Conservation (phyloP, 2,888 invertebrate species). For the Oithona nana region DNA sequence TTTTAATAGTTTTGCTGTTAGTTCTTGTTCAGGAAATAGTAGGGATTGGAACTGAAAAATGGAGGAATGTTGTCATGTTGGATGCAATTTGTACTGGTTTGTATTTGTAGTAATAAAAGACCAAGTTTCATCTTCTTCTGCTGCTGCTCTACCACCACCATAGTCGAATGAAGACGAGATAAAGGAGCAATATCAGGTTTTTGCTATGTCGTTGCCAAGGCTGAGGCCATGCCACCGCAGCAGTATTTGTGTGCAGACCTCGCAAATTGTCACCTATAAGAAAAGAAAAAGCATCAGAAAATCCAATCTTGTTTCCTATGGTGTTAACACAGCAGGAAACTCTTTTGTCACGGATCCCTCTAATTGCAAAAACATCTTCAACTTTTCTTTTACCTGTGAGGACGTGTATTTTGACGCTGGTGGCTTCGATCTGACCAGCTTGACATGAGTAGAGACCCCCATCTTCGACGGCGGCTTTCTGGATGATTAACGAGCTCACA, state of each 20-base stretch:
- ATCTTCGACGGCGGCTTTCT: constrained; percentile 63
- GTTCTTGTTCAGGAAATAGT: too few species aligned
- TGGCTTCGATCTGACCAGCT: constrained; percentile 73
- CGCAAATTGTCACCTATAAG: constrained; percentile 4
- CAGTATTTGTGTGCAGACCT: constrained; percentile 11
- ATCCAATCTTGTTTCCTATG: not conserved
- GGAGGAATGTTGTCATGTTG: too few species aligned
- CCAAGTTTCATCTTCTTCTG: too few species aligned
- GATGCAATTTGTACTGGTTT: too few species aligned
- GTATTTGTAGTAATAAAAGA: too few species aligned
- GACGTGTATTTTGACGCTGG: constrained; percentile 72
- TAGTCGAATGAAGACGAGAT: too few species aligned
- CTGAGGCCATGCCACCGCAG: not conserved
- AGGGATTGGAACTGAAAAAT: too few species aligned
- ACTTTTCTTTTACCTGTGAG: constrained; percentile 72
- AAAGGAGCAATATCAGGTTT: not conserved
- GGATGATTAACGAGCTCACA: constrained; percentile 71
- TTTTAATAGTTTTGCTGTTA: too few species aligned
- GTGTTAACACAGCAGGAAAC: not conserved
- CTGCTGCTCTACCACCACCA: too few species aligned
- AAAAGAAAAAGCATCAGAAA: not conserved
- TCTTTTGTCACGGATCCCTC: not conserved
- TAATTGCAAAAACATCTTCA: not conserved
- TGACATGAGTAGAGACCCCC: constrained; percentile 73
- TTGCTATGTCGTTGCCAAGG: not conserved